Evolutionary conservation across 1,140 invertebrate genomes (phyloP), one percentile per base, ranked within the genome.

Genomic region (Battus philenor): DNA sequence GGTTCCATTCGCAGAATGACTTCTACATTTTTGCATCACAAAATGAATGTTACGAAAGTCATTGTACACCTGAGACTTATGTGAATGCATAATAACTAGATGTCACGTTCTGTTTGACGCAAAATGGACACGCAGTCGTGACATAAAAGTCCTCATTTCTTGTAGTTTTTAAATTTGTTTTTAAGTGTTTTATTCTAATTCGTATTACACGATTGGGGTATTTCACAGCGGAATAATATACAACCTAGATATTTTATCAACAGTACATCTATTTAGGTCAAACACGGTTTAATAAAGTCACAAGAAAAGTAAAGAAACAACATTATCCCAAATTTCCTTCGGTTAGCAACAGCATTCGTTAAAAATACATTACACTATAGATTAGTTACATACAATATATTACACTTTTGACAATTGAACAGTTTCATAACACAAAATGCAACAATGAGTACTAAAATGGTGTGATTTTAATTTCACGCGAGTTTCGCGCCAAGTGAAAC

Each of bases 31-130:
- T 41, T 41, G 24, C 38, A 18, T 41, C 26, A 41, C 38, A 41
- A 41, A 36, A 41, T 11, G 11, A 11, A 41, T 13, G 24, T 41
- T 41, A 41, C 38, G 38, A 41, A 41, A 41, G 22, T 41, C 38
- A 41, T 41, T 41, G 38, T 41, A 4, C 6, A 17, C n/a, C n/a
- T 2, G 26, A 24, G 17, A 39, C 6, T 2, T 6, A 9, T 39
- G 22, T 12, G 12, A 8, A 22, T 11, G 2, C 38, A 17, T 41
- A 13, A 26, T 41, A 41, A 41, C 17, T 16, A 27, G 15, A 41
- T 29, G 45, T 50, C 41, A 44, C 56, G 56, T 54, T 54, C 56
- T 59, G 51, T 48, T 59, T 51, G 44, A 41, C 51, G 43, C 48
- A 38, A 41, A 46, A 24, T 32, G 34, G 11, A 5, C 20, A 36